A percentile compares a stretch with the other conserved stretches of the same genome.
phyloP scores from a whole-genome alignment of 1,140 invertebrate genomes.

The Drosophila pseudoananassae region DNA sequence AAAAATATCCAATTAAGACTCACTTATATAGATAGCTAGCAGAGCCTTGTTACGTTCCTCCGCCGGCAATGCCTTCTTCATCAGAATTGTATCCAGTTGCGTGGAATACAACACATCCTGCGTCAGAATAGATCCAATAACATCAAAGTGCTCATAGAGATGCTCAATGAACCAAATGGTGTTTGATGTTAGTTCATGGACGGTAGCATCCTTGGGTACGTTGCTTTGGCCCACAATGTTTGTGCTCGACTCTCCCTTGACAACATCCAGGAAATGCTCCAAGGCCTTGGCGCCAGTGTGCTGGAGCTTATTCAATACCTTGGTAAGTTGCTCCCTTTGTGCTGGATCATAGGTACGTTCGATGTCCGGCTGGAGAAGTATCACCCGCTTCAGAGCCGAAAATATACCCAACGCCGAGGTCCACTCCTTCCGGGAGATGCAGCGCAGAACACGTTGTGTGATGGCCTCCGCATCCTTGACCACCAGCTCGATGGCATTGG shows the following conservation, averaged over 20 bases:
- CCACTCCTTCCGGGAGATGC: constrained; percentile 92
- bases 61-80: constrained; percentile 84
- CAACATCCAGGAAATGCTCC: constrained; percentile 96
- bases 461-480: constrained; percentile 88
- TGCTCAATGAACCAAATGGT: constrained; percentile 95
- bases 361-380: constrained; percentile 92
- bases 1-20: constrained; percentile 40
- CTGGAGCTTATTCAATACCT: constrained; percentile 90
- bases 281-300: constrained; percentile 93
- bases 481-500: constrained; percentile 93
- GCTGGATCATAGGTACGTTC: constrained; percentile 91
- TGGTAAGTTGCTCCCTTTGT: constrained; percentile 89
- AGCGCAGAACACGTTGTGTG: constrained; percentile 90
- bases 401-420: constrained; percentile 93
- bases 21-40: constrained; percentile 92
- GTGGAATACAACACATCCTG: constrained; percentile 87
- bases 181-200: constrained; percentile 97
- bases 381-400: constrained; percentile 93
- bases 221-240: constrained; percentile 86
- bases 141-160: constrained; percentile 91
- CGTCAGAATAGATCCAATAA: constrained; percentile 87
- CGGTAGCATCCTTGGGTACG: constrained; percentile 96
- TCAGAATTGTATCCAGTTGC: constrained; percentile 83
- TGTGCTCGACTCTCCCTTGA: constrained; percentile 92
- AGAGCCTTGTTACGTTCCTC: constrained; percentile 87